Evolutionary conservation across 2,113 vertebrate genomes (phyloP).

Genomic region (Percina caprodes): DNA sequence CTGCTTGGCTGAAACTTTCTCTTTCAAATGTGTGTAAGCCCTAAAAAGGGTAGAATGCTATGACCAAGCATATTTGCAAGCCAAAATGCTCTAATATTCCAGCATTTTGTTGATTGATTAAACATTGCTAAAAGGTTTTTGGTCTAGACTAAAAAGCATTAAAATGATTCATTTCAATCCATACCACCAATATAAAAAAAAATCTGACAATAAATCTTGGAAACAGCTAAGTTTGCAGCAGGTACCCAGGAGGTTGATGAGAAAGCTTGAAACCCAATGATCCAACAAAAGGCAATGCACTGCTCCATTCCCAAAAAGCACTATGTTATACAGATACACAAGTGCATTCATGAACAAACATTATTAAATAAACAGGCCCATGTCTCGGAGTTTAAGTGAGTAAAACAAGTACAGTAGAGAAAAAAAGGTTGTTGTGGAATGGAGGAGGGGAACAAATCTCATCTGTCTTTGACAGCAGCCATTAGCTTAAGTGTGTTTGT

Average conservation of each 20-base stretch:
- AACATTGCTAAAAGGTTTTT: background rate
- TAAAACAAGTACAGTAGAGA: constrained; percentile 4
- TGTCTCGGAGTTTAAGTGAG: constrained; percentile 3
- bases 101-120: background rate
- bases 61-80: background rate
- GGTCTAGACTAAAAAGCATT: background rate
- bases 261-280: constrained; percentile 17
- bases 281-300: background rate
- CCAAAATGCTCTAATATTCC: background rate
- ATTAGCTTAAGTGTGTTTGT: constrained; percentile 76
- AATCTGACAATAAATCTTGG: background rate
- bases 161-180: constrained; percentile 1
- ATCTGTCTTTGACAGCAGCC: constrained; percentile 52
- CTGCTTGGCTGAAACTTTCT: background rate
- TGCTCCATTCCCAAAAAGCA: constrained; percentile 4
- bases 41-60: background rate
- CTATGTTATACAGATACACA: background rate
- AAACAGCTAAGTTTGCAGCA: background rate
- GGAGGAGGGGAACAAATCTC: constrained; percentile 6
- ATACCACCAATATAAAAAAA: background rate
- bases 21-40: background rate
- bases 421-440: constrained; percentile 23
- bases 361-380: constrained; percentile 24
- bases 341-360: constrained; percentile 14
- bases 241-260: background rate